phyloP scores from a whole-genome alignment of 2,113 vertebrate species.

The Brienomyrus longianalis region DNA sequence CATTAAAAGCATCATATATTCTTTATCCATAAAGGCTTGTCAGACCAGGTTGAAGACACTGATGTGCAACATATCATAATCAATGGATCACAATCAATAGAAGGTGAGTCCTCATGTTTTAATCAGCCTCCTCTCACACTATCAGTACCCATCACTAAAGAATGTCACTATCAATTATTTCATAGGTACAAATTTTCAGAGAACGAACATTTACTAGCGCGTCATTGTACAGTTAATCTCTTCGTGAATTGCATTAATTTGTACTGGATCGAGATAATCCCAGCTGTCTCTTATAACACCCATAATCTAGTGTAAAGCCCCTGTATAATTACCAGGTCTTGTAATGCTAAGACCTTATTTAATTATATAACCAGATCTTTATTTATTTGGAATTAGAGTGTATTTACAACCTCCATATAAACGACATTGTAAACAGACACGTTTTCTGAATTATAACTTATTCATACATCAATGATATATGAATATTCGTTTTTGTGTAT shows the following conservation, averaged over 20 bases:
- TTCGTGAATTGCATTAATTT: neutral
- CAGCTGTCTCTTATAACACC: neutral
- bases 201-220: neutral
- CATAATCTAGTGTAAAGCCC: neutral
- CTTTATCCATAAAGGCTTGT: neutral
- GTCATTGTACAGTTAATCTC: neutral
- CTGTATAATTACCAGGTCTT: neutral
- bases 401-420: neutral
- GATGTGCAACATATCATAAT: neutral
- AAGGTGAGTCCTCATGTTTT: neutral
- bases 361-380: neutral
- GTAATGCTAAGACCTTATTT: neutral
- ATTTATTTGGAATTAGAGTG: neutral
- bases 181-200: neutral
- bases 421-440: neutral
- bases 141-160: neutral
- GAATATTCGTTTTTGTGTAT: neutral
- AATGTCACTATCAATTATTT: neutral
- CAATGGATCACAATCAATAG: neutral
- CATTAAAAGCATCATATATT: neutral
- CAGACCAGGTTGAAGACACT: neutral
- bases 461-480: neutral
- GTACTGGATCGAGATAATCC: neutral
- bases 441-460: neutral
- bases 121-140: neutral